A percentile compares a stretch with the other conserved stretches of the same genome.
These are phyloP conservation scores for Hylaeus anthracinus DNA, from an alignment of 1,140 invertebrate species.

Conservation along the genomic window DNA sequence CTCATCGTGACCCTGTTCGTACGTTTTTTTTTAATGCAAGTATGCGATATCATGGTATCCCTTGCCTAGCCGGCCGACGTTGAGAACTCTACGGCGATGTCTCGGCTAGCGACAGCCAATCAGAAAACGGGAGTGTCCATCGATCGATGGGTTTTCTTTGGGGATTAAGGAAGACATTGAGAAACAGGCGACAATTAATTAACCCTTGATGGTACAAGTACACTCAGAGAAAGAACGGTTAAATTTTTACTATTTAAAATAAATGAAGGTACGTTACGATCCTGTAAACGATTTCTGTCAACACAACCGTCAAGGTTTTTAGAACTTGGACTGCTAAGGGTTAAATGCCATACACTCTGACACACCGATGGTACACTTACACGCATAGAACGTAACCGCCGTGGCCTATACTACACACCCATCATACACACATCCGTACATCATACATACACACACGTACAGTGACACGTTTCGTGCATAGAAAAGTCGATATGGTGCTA, in stretches of 20 bases:
- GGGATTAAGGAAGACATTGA: slow-evolving; percentile 27
- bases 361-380: slow-evolving; percentile 26
- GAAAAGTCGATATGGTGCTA: slow-evolving; percentile 74
- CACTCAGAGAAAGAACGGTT: too few relatives aligned
- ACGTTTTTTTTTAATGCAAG: slow-evolving; percentile 30
- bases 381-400: slow-evolving; percentile 51
- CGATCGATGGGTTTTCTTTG: slow-evolving; percentile 28
- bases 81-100: slow-evolving; percentile 61
- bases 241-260: too few relatives aligned
- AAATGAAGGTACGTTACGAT: too few relatives aligned
- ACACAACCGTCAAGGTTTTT: too few relatives aligned
- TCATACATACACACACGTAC: slow-evolving; percentile 13
- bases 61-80: slow-evolving; percentile 76
- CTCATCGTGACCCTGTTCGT: slow-evolving; percentile 1
- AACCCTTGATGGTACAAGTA: neutral
- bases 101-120: slow-evolving; percentile 39
- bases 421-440: slow-evolving; percentile 36
- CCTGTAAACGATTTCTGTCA: too few relatives aligned
- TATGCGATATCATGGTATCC: slow-evolving; percentile 60
- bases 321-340: too few relatives aligned
- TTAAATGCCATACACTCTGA: slow-evolving; percentile 20
- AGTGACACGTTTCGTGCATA: slow-evolving; percentile 42
- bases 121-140: slow-evolving; percentile 26
- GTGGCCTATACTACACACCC: slow-evolving; percentile 61
- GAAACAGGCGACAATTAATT: slow-evolving; percentile 42